A percentile compares a stretch with the other conserved stretches of the same genome.
These are phyloP conservation scores for Fragum whitleyi DNA, from an alignment of 2,888 invertebrate species.

Conservation along the genomic window DNA sequence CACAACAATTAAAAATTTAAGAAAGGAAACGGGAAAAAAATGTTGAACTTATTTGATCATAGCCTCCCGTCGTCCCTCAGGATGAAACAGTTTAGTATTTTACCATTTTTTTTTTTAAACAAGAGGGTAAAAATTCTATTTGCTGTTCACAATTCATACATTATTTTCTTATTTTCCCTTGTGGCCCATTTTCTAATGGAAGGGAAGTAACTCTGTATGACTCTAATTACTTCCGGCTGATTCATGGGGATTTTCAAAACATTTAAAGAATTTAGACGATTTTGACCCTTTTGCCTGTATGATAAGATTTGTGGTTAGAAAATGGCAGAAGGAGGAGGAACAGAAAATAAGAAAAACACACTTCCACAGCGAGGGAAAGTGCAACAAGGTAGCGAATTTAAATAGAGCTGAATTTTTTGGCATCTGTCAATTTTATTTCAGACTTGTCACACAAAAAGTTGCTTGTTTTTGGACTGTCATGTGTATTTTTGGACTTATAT, in stretches of 20 bases:
- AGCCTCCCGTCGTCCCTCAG: no score
- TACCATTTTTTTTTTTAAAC: no score
- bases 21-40: no score
- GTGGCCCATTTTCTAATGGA: neutral
- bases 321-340: constrained; percentile 50
- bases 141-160: no score
- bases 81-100: no score
- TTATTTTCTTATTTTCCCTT: neutral
- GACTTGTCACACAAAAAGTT: no score
- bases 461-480: no score
- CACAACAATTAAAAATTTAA: no score
- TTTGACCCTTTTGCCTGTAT: neutral
- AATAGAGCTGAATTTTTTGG: neutral
- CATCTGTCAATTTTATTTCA: constrained; percentile 1
- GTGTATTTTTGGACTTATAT: no score
- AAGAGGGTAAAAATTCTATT: no score
- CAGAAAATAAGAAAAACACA: constrained; percentile 54
- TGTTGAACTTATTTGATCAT: no score
- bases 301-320: neutral
- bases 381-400: constrained; percentile 61
- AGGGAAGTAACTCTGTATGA: constrained; percentile 15
- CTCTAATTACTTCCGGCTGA: constrained; percentile 40
- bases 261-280: neutral
- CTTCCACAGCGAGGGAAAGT: constrained; percentile 74
- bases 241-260: constrained; percentile 24